Evolutionary conservation across 2,113 vertebrate species (phyloP).

Genomic region (Otolemur garnettii): DNA sequence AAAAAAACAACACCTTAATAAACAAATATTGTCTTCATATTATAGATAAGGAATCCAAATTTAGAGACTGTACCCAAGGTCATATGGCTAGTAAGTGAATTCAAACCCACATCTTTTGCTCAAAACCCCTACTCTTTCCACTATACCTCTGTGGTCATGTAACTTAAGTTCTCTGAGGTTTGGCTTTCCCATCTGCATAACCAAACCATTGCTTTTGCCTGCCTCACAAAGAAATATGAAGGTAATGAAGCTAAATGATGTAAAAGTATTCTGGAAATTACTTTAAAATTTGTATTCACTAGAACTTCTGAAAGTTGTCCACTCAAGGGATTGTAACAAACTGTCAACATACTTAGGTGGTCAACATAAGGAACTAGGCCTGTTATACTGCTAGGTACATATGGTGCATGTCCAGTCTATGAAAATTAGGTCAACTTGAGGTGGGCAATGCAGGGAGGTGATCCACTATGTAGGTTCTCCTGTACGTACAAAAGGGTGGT

Average conservation of each 20-base stretch:
- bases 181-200: background rate
- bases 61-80: background rate
- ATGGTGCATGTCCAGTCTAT: too few relatives aligned
- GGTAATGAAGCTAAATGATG: background rate
- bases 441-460: too few relatives aligned
- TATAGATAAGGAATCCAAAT: background rate
- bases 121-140: background rate
- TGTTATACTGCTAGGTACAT: too few relatives aligned
- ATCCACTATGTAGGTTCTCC: too few relatives aligned
- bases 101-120: background rate
- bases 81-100: background rate
- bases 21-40: background rate
- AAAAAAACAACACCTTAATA: too few relatives aligned
- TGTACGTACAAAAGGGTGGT: background rate
- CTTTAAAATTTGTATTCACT: background rate
- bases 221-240: background rate
- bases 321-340: too few relatives aligned
- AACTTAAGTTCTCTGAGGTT: background rate
- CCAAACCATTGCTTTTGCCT: background rate
- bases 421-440: too few relatives aligned
- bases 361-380: too few relatives aligned
- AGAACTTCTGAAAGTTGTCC: too few relatives aligned
- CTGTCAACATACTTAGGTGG: too few relatives aligned
- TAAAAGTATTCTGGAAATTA: constrained; percentile 24
- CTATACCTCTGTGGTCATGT: background rate